Base-by-base conservation (phyloP, 53 echinoderm and acorn worm species). In the Echinometra lucunter region DNA sequence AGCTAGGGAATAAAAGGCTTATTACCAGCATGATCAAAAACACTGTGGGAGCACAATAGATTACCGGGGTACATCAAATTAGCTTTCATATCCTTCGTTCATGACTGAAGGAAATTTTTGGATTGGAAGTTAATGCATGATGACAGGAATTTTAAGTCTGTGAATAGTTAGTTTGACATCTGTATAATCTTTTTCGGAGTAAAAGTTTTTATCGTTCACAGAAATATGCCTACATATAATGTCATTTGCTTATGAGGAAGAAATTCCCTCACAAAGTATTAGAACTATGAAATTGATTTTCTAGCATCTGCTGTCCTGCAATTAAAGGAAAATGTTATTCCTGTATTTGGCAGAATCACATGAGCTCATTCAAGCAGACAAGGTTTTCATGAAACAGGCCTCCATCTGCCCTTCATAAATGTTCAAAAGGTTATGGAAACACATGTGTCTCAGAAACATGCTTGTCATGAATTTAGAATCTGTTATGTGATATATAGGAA, bases 331-430 rank as follows among this genome's bases (percentile, higher is more conserved):
- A 83, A 83, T 45, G 11, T 44, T 83, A 83, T n/a, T 47, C 25
- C 32, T 12, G 9, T 16, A 32, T 72, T 72, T 35, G 30, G 63
- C 63, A 63, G 25, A 72, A 35, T 72, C 72, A 72, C 35, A 72
- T 72, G 23, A 8, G 42, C 35, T 78, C 78, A 78, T 78, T 78
- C 42, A 78, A 78, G 78, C 78, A 78, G 78, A 78, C 78, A 78
- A 78, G 42, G 42, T 21, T 78, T 78, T 78, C 42, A 30, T 78
- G 78, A 78, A 16, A 78, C 10, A 78, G 17, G 6, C 6, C 38
- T 69, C 42, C 42, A 38, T 78, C 78, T 78, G 17, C 42, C 42
- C 38, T 38, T 78, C 38, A 78, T 4, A 74, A 40, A 78, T 78
- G 38, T 78, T 42, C 4, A 78, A 40, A 38, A 78, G 38, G 8